phyloP scores from a whole-genome alignment of 1,140 invertebrate genomes.

The Wiebesia pumilae region DNA sequence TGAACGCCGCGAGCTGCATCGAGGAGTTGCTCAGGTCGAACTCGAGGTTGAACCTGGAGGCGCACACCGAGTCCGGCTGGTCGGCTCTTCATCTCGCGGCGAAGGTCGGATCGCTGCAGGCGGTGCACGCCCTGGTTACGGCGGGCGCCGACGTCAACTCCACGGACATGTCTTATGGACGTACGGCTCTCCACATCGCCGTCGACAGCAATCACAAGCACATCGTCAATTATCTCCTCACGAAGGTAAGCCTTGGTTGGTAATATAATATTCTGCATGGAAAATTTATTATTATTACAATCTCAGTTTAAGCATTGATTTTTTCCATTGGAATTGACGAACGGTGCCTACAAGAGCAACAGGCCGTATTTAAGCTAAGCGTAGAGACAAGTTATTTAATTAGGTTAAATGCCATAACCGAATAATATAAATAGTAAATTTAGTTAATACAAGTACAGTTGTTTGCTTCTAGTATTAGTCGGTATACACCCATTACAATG shows the following conservation, averaged over 20 bases:
- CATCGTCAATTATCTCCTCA: constrained; percentile 75
- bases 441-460: background rate
- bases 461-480: too few species aligned
- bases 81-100: constrained; percentile 76
- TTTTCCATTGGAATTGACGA: too few species aligned
- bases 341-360: too few species aligned
- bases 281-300: too few species aligned
- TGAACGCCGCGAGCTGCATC: constrained; percentile 58
- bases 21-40: constrained; percentile 57
- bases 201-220: constrained; percentile 72
- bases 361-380: too few species aligned
- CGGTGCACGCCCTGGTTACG: constrained; percentile 72
- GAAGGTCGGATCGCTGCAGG: constrained; percentile 71
- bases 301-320: too few species aligned
- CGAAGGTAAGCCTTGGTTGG: constrained; percentile 57
- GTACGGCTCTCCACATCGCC: constrained; percentile 77
- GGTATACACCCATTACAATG: too few species aligned
- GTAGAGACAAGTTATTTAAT: too few species aligned
- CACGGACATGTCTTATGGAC: constrained; percentile 74
- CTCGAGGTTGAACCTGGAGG: constrained; percentile 56
- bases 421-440: too few species aligned
- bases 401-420: too few species aligned
- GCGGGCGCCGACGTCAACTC: constrained; percentile 74
- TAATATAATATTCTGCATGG: too few species aligned
- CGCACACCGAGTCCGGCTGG: constrained; percentile 68